Evolutionary conservation across 2,888 invertebrate genomes (phyloP), one percentile per base, ranked within the genome.

Genomic region (Cantharis rufa): DNA sequence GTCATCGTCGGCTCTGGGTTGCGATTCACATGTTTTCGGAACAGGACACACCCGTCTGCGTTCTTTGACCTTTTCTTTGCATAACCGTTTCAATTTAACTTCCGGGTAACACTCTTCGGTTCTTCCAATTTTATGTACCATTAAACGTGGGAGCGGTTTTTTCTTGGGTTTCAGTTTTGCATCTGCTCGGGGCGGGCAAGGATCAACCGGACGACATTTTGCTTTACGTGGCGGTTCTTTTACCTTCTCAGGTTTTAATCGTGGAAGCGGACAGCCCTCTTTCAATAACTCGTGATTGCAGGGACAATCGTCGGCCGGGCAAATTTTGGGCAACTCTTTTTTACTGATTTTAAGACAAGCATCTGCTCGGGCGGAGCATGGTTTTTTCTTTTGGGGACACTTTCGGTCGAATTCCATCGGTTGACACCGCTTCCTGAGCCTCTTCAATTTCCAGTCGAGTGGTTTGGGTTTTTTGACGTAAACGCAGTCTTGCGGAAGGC

Each of bases 1-100:
- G 18, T 18, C n/a, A 48, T 81, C 80, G 21, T 84, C 84, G 9
- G 83, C 82, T 61, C 69, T 15, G 11, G 32, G 2, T 10, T 21
- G 15, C 7, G 5, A 1, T 1, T 2, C n/a, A 2, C 21, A 18
- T 2, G n/a, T 13, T 15, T 24, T 10, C 9, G 10, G 5, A 13
- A 18, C 18, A 21, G 21, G 64, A 66, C 18, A 21, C 5, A 66
- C 64, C 1, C 64, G 64, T 66, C n/a, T 21, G 3, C 13, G 21
- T 21, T 66, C 64, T 21, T 66, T 4, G 2, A 66, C 21, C 3
- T 18, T n/a, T 9, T 3, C 18, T 24, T 66, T 66, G 7, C n/a
- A 7, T 13, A 66, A 13, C 7, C 48, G 48, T 9, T 7, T n/a
- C n/a, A 48, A n/a, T 48, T 48, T 4, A n/a, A 48, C n/a, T 2